A percentile compares a stretch with the other conserved stretches of the same genome.
These are phyloP conservation scores for Menura novaehollandiae DNA, from an alignment of 2,113 vertebrate species.

Conservation along the genomic window DNA sequence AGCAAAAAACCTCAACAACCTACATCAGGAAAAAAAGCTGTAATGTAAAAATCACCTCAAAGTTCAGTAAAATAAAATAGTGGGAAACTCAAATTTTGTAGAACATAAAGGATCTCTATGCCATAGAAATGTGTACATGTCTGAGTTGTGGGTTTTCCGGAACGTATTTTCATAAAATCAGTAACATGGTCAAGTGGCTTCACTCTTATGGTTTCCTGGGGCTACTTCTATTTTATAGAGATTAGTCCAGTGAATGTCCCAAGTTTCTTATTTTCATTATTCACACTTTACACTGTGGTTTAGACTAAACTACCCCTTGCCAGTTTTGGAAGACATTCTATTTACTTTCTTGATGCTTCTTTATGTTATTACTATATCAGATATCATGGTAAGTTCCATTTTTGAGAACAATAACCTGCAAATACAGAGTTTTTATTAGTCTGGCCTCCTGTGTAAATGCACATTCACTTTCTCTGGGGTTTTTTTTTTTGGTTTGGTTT, in stretches of 20 bases:
- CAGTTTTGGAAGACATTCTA: slow-evolving; percentile 28
- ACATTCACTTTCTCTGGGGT: background rate
- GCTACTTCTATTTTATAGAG: slow-evolving; percentile 52
- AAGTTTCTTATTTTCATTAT: slow-evolving; percentile 59
- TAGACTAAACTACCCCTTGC: slow-evolving; percentile 42
- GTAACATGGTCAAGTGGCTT: slow-evolving; percentile 14
- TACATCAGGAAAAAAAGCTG: background rate
- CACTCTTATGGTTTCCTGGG: slow-evolving; percentile 47
- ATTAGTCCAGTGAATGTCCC: slow-evolving; percentile 29
- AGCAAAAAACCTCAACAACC: background rate
- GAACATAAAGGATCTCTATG: background rate
- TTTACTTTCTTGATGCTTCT: background rate
- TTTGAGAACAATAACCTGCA: background rate
- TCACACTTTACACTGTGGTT: slow-evolving; percentile 40
- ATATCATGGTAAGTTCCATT: background rate
- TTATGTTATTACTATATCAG: background rate
- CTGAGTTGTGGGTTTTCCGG: background rate
- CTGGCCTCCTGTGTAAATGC: background rate
- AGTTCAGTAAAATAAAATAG: background rate
- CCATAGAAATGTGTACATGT: background rate
- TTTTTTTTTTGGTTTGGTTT: background rate
- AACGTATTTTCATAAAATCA: slow-evolving; percentile 26
- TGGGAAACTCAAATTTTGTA: background rate
- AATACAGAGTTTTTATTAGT: background rate
- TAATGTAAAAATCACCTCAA: background rate